These are phyloP conservation scores for Trididemnum nubilum DNA, from an alignment of 23 tunicate genomes.

Conservation along the genomic window DNA sequence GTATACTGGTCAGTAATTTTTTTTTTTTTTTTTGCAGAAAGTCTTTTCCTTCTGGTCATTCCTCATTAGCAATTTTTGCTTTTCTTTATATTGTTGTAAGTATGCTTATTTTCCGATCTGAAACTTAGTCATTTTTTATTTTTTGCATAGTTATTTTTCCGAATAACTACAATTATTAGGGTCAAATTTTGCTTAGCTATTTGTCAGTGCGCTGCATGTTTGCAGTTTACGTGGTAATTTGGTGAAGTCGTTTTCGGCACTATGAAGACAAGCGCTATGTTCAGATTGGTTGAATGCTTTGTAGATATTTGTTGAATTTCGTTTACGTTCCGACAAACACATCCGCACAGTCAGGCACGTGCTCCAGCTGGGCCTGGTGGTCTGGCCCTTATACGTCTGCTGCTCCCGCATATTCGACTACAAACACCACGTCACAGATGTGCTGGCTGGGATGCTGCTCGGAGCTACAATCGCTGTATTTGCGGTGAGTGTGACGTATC, in stretches of 20 bases:
- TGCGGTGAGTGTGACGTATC: conserved; percentile 67
- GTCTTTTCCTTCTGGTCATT: conserved; percentile 90
- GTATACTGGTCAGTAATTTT: too few relatives aligned
- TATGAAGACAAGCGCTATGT: too few relatives aligned
- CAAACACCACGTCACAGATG: conserved; percentile 76
- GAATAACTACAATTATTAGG: too few relatives aligned
- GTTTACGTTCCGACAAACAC: conserved; percentile 27
- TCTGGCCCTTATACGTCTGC: conserved; percentile 70
- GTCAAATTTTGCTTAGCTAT: too few relatives aligned
- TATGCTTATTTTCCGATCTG: neutral
- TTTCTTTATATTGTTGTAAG: conserved; percentile 69
- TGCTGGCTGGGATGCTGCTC: conserved; percentile 48
- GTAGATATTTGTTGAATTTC: neutral
- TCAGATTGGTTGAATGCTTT: neutral
- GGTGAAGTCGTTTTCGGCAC: too few relatives aligned
- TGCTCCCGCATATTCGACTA: conserved; percentile 60
- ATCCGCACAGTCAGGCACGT: conserved; percentile 47
- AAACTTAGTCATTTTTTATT: too few relatives aligned
- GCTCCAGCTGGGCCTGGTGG: conserved; percentile 46
- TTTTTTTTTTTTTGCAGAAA: too few relatives aligned
- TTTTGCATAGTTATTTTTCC: too few relatives aligned
- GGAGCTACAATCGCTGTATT: conserved; percentile 49
- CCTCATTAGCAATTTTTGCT: conserved; percentile 72
- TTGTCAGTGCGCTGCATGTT: too few relatives aligned
- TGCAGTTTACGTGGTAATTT: too few relatives aligned